Percentiles rank a stretch among this genome's conserved stretches.
These are phyloP conservation scores for Vespertilio murinus DNA, from an alignment of 2,797 vertebrate genomes.

Conservation along the genomic window DNA sequence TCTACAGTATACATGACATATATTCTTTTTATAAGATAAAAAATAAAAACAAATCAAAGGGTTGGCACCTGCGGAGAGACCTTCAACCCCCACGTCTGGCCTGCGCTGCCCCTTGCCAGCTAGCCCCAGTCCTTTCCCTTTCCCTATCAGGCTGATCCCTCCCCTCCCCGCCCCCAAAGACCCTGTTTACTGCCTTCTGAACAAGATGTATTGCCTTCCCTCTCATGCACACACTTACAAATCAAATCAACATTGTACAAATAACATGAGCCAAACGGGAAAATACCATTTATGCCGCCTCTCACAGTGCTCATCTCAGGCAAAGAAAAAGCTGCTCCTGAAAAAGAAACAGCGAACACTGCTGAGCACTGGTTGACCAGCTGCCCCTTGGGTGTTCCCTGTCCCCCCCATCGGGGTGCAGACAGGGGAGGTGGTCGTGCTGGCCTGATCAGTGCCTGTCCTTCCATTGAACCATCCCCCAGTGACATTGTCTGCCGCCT, in stretches of 20 bases:
- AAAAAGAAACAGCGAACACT: not conserved
- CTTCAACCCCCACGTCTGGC: not conserved
- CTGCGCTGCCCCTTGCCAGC: not conserved
- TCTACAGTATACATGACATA: not conserved
- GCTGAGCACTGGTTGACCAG: not conserved
- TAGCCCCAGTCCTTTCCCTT: no score
- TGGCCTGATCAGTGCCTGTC: not conserved
- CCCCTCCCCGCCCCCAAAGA: no score
- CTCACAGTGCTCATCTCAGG: rapidly evolving
- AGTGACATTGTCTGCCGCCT: not conserved
- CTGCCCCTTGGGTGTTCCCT: not conserved
- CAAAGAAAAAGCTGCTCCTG: not conserved
- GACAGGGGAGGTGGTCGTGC: not conserved
- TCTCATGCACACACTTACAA: not conserved
- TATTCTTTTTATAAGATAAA: not conserved
- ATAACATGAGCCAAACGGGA: not conserved
- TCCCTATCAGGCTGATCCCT: not conserved
- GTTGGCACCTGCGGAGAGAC: not conserved
- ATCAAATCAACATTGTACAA: not conserved
- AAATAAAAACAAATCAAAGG: not conserved
- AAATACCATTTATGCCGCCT: not conserved
- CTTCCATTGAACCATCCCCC: no score
- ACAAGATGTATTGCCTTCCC: not conserved
- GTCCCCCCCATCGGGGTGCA: no score
- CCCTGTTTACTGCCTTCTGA: not conserved